These are phyloP conservation scores for Meda fulgida DNA, from an alignment of 2,797 vertebrate species.

Conservation along the genomic window DNA sequence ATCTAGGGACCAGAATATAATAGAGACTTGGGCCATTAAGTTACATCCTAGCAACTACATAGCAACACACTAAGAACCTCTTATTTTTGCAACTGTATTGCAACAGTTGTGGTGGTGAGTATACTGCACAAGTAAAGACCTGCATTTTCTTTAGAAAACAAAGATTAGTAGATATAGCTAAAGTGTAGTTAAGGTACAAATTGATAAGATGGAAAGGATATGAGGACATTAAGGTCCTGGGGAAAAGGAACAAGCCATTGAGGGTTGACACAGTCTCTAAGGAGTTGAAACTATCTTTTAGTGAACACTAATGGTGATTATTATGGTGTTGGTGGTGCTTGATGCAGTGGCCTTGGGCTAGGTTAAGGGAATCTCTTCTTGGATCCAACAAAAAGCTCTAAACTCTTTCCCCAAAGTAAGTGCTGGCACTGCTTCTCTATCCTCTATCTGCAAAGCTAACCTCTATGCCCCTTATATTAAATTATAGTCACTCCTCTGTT, in stretches of 20 bases:
- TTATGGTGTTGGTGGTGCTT: constrained; percentile 12
- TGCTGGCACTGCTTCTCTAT: constrained; percentile 31
- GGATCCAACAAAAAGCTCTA: constrained; percentile 28
- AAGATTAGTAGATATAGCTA: neutral
- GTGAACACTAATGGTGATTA: constrained; percentile 27
- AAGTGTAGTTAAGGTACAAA: neutral
- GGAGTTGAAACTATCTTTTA: constrained; percentile 21
- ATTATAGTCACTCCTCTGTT: constrained; percentile 56
- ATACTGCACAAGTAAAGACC: neutral
- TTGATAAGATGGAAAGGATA: neutral
- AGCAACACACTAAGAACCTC: neutral
- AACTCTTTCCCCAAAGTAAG: constrained; percentile 11
- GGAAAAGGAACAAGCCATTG: neutral
- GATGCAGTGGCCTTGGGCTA: constrained; percentile 18
- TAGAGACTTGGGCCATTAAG: neutral
- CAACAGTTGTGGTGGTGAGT: neutral
- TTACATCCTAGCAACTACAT: neutral
- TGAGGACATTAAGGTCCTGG: constrained; percentile 14
- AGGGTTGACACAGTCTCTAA: neutral
- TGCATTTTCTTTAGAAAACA: neutral
- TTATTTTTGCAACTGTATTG: neutral
- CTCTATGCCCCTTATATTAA: constrained; percentile 57
- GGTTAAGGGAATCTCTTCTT: neutral
- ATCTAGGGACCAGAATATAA: neutral
- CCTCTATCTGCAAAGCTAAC: constrained; percentile 49